phyloP scores from a whole-genome alignment of 2,113 vertebrate species.

The Seriola aureovittata region DNA sequence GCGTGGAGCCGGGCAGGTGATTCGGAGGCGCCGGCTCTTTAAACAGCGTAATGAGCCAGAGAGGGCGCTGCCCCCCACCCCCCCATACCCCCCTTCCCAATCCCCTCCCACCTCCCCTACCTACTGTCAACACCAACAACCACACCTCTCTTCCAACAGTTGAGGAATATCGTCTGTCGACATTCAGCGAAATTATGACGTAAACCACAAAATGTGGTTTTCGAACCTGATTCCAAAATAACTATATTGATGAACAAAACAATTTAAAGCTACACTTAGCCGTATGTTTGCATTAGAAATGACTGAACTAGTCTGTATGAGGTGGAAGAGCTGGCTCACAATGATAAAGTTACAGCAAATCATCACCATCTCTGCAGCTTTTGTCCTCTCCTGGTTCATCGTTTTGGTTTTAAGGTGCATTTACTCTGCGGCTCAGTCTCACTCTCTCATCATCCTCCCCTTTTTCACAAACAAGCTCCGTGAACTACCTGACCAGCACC shows the following conservation, averaged over 20 bases:
- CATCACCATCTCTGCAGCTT: background rate
- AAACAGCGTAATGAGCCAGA: conserved; percentile 84
- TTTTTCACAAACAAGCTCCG: too few species aligned
- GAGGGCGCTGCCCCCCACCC: conserved; percentile 54
- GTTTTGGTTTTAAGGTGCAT: background rate
- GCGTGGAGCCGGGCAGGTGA: conserved; percentile 80
- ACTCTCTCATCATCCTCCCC: too few species aligned
- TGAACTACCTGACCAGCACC: background rate
- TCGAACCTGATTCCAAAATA: background rate
- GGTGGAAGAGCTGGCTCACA: background rate
- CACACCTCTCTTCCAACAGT: conserved; percentile 1
- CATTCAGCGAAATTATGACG: background rate
- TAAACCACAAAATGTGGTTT: background rate
- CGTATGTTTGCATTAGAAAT: background rate
- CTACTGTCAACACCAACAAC: background rate
- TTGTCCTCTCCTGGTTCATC: background rate
- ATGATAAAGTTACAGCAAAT: background rate
- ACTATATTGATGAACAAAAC: too few species aligned
- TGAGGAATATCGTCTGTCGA: background rate
- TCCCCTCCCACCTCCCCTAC: background rate
- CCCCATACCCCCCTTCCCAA: background rate
- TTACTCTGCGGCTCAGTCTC: background rate
- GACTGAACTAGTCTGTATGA: background rate
- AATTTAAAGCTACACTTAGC: background rate
- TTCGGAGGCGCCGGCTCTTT: conserved; percentile 80